These are phyloP conservation scores for Octomys mimax DNA, from an alignment of 2,797 vertebrate genomes.

Conservation along the genomic window DNA sequence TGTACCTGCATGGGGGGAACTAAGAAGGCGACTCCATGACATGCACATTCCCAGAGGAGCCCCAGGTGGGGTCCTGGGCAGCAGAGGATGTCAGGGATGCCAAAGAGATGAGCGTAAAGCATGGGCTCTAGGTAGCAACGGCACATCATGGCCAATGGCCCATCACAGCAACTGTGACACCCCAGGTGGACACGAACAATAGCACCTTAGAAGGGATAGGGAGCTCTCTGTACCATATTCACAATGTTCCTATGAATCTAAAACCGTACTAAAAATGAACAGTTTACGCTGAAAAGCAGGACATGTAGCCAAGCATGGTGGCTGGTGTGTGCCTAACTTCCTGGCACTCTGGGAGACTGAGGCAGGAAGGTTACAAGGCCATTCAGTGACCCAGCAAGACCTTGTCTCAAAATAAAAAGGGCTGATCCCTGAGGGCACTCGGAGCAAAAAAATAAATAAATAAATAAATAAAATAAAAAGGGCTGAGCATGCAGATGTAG, in stretches of 20 bases:
- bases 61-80: background rate
- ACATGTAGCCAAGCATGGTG: background rate
- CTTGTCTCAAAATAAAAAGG: background rate
- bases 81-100: background rate
- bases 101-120: fast-evolving
- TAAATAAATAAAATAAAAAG: background rate
- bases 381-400: background rate
- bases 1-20: background rate
- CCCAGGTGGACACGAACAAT: fast-evolving
- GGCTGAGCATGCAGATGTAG: background rate
- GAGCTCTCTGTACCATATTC: background rate
- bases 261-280: background rate
- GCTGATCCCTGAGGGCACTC: background rate
- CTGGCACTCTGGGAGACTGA: background rate
- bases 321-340: no score
- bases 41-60: fast-evolving
- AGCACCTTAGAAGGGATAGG: fast-evolving
- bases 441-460: no score
- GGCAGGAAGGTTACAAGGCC: background rate
- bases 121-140: fast-evolving
- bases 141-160: fast-evolving
- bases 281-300: background rate
- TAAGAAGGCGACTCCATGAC: background rate
- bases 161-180: fast-evolving
- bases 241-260: background rate